phyloP scores from a whole-genome alignment of 2,113 vertebrate species.

The Speoplatyrhinus poulsoni region DNA sequence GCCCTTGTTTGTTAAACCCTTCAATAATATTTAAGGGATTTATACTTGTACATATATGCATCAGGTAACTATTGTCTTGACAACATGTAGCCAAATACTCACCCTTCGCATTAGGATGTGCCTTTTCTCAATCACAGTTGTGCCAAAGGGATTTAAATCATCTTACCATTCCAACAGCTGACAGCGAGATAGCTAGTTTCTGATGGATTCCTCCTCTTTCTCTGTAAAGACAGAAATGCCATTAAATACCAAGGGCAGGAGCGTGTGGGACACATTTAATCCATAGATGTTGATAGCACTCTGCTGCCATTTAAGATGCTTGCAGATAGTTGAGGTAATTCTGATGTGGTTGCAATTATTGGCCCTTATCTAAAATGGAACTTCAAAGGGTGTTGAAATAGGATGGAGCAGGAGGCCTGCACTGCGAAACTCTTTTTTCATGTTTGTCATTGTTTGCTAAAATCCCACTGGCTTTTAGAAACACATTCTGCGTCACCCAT shows the following conservation, averaged over 20 bases:
- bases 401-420: conserved; percentile 2
- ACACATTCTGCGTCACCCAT: too few relatives aligned
- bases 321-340: conserved; percentile 44
- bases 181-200: conserved; percentile 1
- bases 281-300: conserved; percentile 44
- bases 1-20: too few relatives aligned
- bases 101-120: background rate
- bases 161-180: background rate
- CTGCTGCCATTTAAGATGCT: conserved; percentile 48
- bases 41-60: too few relatives aligned
- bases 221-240: conserved; percentile 55
- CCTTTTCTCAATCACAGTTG: background rate
- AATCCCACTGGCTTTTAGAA: too few relatives aligned
- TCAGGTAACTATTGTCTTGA: background rate
- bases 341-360: conserved; percentile 60
- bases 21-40: too few relatives aligned
- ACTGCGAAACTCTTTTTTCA: conserved; percentile 11
- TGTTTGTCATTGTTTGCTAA: too few relatives aligned
- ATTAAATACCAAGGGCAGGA: conserved; percentile 68
- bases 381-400: conserved; percentile 28
- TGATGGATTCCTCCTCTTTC: conserved; percentile 56
- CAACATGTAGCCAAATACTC: background rate
- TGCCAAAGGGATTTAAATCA: background rate
- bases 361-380: conserved; percentile 70
- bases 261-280: conserved; percentile 5